Conservation (phyloP, 2,113 vertebrate species). For the Eptesicus fuscus region DNA sequence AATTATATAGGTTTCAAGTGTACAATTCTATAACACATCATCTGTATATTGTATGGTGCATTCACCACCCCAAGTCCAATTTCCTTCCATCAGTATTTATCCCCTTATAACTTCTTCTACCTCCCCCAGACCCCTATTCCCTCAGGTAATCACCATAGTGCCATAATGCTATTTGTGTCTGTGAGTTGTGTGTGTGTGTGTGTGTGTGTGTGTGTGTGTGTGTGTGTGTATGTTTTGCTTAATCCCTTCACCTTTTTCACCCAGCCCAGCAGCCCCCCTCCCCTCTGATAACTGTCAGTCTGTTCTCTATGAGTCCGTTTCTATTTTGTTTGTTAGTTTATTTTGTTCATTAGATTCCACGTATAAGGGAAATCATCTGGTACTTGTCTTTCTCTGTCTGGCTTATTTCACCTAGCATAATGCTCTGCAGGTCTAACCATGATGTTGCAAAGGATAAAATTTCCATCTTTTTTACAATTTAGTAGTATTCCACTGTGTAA, state of each 20-base stretch:
- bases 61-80: background rate
- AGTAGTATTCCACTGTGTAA: background rate
- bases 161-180: background rate
- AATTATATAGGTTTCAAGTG: background rate
- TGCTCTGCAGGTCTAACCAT: background rate
- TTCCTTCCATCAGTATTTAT: background rate
- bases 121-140: background rate
- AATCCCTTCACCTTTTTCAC: background rate
- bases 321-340: background rate
- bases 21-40: background rate
- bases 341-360: background rate
- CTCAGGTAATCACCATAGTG: background rate
- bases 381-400: background rate
- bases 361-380: background rate
- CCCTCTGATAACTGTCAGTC: background rate
- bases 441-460: background rate
- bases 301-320: background rate
- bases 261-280: background rate
- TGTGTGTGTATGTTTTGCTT: background rate
- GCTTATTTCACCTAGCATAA: background rate
- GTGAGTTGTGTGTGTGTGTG: background rate
- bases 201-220: too few species aligned
- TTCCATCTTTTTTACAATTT: background rate
- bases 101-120: background rate
- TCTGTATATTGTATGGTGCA: background rate